Base-by-base conservation (phyloP, 2,888 invertebrate genomes). In the Machimus atricapillus region DNA sequence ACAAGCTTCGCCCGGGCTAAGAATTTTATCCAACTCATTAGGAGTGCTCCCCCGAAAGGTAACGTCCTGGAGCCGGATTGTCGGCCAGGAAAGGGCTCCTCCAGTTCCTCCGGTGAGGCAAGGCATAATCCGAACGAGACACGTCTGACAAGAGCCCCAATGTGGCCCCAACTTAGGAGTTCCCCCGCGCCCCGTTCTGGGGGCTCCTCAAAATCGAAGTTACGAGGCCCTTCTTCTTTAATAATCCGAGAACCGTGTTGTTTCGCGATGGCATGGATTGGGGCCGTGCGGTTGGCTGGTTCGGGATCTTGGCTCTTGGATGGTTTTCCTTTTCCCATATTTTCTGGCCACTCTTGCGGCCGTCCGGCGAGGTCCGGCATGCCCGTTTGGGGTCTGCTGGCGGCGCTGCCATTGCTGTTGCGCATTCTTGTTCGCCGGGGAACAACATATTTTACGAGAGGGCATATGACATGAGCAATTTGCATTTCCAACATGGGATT, bases 401-500 rank as follows among this genome's bases (percentile, higher is more conserved):
- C 43, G 73, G 43, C 43, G 74, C 85, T 85, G 85, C 85, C 85
- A 85, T 85, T 85, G 85, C 85, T 85, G 85, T 43, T 78, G 86
- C 86, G 86, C 86, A 86, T 86, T 86, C 86, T 78, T 86, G 77
- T 86, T 86, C 78, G 77, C 78, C 77, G 14, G 77, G 77, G 40
- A 78, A 86, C 46, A 86, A 79, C 79, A 79, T 81, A 81, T 86
- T 81, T 86, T 81, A 86, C 86, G 73, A 73, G 46, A 34, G 86
- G 89, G 90, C 90, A 90, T 90, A 90, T 90, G 90, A 91, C 91
- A 91, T 91, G 91, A 91, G 90, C 91, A 92, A 92, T 92, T 92
- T 92, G 92, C 92, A 92, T 92, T 91, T 91, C 89, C 90, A 91
- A 89, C 91, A 91, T 90, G 90, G 90, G 92, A 92, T 92, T 92